Conservation (phyloP, 30 jellyfish, hydroid and myxozoan species). For the Pelagia noctiluca region DNA sequence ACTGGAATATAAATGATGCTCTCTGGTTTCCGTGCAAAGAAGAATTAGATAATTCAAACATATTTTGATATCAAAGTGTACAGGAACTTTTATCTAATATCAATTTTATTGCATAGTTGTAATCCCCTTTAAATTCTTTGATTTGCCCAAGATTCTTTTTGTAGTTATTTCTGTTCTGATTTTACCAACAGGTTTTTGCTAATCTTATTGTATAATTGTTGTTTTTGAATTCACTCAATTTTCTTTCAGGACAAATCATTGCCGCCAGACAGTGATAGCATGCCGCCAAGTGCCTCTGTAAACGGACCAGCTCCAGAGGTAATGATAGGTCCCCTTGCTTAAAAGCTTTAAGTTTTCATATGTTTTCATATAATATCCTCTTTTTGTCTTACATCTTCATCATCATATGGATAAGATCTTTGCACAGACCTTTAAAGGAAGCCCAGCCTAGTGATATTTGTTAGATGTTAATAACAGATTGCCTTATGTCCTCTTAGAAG, state of each 20-base stretch:
- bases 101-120: too few relatives aligned
- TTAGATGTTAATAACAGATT: too few relatives aligned
- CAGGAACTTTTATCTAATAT: too few relatives aligned
- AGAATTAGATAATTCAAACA: too few relatives aligned
- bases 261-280: conserved; percentile 70
- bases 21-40: too few relatives aligned
- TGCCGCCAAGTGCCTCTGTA: conserved; percentile 76
- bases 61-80: too few relatives aligned
- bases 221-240: background rate
- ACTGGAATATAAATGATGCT: too few relatives aligned
- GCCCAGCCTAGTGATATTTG: too few relatives aligned
- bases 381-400: background rate
- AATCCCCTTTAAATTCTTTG: too few relatives aligned
- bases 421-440: background rate
- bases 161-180: background rate
- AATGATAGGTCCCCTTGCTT: background rate
- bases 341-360: too few relatives aligned
- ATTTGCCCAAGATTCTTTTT: background rate
- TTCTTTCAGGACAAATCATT: conserved; percentile 61
- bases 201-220: background rate
- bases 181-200: background rate
- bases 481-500: too few relatives aligned
- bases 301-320: conserved; percentile 63
- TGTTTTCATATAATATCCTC: background rate
- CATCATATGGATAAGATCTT: background rate